Evolutionary conservation across 2,888 invertebrate genomes (phyloP), one percentile per base, ranked within the genome.

Genomic region (Drosophila nigritarsus): DNA sequence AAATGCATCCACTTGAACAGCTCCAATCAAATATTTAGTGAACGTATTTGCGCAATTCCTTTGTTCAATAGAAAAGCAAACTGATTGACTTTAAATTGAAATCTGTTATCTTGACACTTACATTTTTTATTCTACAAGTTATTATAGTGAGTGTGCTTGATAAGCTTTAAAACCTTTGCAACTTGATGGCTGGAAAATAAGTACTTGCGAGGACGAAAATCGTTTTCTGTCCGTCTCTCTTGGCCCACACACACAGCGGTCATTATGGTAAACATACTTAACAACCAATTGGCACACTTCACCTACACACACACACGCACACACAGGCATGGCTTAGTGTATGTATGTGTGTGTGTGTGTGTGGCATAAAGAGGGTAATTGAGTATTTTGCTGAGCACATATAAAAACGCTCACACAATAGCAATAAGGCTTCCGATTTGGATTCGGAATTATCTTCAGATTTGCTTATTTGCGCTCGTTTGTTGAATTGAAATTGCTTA

Each of bases 401-500:
- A 71, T 58, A 73, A 65, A 65, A 65, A 54, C 27, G 34, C 27
- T 65, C 32, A 40, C 48, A 64, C 56, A 66, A 69, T 34, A 49
- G 63, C 53, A 59, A 68, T 64, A 73, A 61, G 32, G 32, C 45
- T 64, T 55, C 36, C 15, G 56, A 54, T 65, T 71, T 45, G 38
- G 20, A 63, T 30, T 49, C 32, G 29, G 42, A 59, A 55, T 59
- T 54, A 61, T 64, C 36, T 51, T 54, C 48, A 40, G 49, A 66
- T 65, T 78, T 67, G 74, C 56, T 68, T 63, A 45, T 58, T 48
- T 64, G 20, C 20, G 68, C 45, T 74, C 76, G 73, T 83, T 85
- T 78, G 65, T 71, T 74, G 86, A 82, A 90, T 88, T 82, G 86
- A 85, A 90, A 90, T 90, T 89, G 87, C 88, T 86, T 89, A 86